Evolutionary conservation across 2,113 vertebrate species (phyloP), one percentile per base, ranked within the genome.

Genomic region (Boleophthalmus pectinirostris): DNA sequence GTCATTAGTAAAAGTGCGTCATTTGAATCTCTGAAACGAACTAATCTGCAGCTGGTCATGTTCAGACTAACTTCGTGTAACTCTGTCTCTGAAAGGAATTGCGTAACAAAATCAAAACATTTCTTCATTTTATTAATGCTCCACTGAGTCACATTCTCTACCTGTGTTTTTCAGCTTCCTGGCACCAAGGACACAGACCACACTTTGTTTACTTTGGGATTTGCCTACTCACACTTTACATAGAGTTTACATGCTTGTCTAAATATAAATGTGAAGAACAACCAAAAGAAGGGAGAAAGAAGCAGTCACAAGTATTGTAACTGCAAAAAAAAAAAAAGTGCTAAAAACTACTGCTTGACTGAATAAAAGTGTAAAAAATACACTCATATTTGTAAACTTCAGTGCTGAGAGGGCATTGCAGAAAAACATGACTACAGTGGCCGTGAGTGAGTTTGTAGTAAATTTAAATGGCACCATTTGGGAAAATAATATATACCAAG

Each of bases 161-260:
- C 24, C 14, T 33, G 23, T 15, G 23, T 29, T 60, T 23, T 25
- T 25, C 56, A 25, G 5, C 23, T 58, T 58, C 15, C 56, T 25
- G 23, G 12, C 13, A 25, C 56, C 1, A 24, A 58, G 56, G 21
- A 25, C 56, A 58, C 3, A 15, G 12, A 23, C 23, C 23, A 23
- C n/a, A 25, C 24, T 25, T 58, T 58, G 56, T 58, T 33, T 33
- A 33, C 58, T 61, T 33, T 7, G 16, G 15, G 24, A 33, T 61
- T 61, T 61, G 58, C 58, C 14, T 61, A 33, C 58, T 18, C 25
- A 61, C 14, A 25, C 58, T 61, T 61, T 61, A 61, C 58, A 61
- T 60, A 18, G 12, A 9, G 25, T 61, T 61, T 61, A 61, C 58
- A 61, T 61, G 25, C 23, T 14, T 18, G 58, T 25, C 15, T 33